Base-by-base conservation (phyloP, 2,113 vertebrate genomes). In the Urocitellus parryii region DNA sequence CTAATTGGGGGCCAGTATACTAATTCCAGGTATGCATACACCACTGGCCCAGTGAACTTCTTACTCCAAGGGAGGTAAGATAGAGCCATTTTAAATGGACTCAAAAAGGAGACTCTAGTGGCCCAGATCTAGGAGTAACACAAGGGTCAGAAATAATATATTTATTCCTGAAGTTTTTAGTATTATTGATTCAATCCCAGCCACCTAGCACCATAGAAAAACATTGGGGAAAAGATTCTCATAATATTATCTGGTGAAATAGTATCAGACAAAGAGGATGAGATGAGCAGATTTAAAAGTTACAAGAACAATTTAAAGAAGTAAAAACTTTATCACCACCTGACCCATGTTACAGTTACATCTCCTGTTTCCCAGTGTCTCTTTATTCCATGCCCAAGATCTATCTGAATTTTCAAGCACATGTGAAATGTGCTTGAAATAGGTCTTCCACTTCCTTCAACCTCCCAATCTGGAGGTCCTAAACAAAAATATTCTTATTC, bases 391-490 rank as follows among this genome's bases (percentile, higher is more conserved):
- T 80, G 1, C 34, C 74, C 27, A 51, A 20, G 39, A 79, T 61
- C 87, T 91, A 16, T 61, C 5, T 82, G 58, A 90, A 89, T 94
- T 88, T 87, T 96, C 48, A 90, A 87, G 58, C 34, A 73, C 14
- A 42, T n/a, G 5, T 82, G 18, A 8, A 45, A 45, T 45, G 45
- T 45, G 45, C 45, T 45, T 45, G 45, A 45, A 45, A 45, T 45
- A 45, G 45, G 45, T 45, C 45, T 45, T 45, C 45, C 8, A 45
- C 45, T 45, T 45, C 45, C 45, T 45, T 45, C 45, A 45, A 45
- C 45, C 45, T 45, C 45, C 45, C 45, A 45, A 45, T 45, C 45
- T 45, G 45, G 45, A 45, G 45, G 45, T 45, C 45, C 9, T 45
- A 45, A 45, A 45, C 45, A 45, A 45, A 45, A 45, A 45, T 45